These are phyloP conservation scores for Mastacembelus armatus DNA, from an alignment of 2,797 vertebrate genomes.

Conservation along the genomic window DNA sequence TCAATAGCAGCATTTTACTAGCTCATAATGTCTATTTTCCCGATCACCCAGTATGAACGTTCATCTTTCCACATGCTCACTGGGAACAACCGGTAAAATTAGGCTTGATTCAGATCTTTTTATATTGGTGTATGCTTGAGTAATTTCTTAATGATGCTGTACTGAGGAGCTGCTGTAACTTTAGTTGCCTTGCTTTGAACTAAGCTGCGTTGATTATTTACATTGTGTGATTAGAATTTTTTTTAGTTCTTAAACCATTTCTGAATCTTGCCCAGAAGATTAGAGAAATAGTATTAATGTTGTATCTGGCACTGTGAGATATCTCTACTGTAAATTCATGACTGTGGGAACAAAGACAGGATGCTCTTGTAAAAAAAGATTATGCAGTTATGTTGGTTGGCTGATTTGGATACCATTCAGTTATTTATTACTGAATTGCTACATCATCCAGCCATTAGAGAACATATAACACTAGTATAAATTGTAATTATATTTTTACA, in stretches of 20 bases:
- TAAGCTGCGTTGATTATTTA: neutral
- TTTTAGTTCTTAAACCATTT: neutral
- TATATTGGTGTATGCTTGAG: neutral
- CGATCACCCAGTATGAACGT: conserved; percentile 38
- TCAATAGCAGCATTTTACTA: conserved; percentile 34
- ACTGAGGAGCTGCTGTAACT: neutral
- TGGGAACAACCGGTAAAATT: conserved; percentile 25
- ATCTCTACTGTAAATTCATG: too few relatives aligned
- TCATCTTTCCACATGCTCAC: conserved; percentile 35
- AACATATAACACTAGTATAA: too few relatives aligned
- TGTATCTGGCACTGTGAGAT: too few relatives aligned
- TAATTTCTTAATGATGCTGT: conserved; percentile 26
- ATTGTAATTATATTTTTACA: too few relatives aligned
- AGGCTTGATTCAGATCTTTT: conserved; percentile 17
- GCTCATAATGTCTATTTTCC: conserved; percentile 26
- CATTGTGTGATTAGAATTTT: too few relatives aligned
- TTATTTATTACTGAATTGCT: too few relatives aligned
- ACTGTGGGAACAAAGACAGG: too few relatives aligned
- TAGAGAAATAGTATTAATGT: too few relatives aligned
- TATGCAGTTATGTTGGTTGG: too few relatives aligned
- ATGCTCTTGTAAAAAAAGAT: too few relatives aligned
- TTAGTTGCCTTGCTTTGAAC: conserved; percentile 9
- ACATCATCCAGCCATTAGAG: too few relatives aligned
- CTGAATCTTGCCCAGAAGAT: neutral
- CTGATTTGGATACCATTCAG: too few relatives aligned